Evolutionary conservation across 1,140 invertebrate genomes (phyloP).

Genomic region (Hesperophylax magnus): DNA sequence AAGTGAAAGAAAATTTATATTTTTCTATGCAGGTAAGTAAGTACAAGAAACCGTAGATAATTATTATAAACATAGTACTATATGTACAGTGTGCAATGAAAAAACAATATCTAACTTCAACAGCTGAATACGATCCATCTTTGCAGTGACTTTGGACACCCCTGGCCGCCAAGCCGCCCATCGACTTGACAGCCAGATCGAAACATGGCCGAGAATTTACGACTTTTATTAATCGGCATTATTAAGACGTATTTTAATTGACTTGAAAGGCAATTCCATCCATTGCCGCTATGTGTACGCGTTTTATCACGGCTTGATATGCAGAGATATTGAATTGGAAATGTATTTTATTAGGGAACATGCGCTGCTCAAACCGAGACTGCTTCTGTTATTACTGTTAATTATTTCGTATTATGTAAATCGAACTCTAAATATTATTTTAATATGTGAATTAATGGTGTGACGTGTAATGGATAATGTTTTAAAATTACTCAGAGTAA

Average conservation of each 20-base stretch:
- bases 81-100: too few relatives aligned
- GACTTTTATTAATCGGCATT: slow-evolving; percentile 29
- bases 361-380: not conserved
- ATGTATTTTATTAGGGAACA: not conserved
- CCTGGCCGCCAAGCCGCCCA: not conserved
- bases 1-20: too few relatives aligned
- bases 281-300: slow-evolving; percentile 13
- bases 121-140: too few relatives aligned
- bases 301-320: slow-evolving; percentile 3
- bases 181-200: not conserved
- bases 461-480: not conserved
- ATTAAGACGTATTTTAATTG: slow-evolving; percentile 33
- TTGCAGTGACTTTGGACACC: not conserved
- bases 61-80: too few relatives aligned
- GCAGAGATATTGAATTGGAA: not conserved
- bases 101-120: too few relatives aligned
- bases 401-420: slow-evolving; percentile 4
- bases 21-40: too few relatives aligned
- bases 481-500: too few relatives aligned
- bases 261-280: slow-evolving; percentile 19
- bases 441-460: not conserved
- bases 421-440: not conserved
- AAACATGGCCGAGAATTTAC: slow-evolving; percentile 11
- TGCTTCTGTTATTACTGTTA: not conserved
- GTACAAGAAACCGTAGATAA: too few relatives aligned